Evolutionary conservation across 2,888 invertebrate genomes (phyloP), one percentile per base, ranked within the genome.

Genomic region (Parnassius orleans): DNA sequence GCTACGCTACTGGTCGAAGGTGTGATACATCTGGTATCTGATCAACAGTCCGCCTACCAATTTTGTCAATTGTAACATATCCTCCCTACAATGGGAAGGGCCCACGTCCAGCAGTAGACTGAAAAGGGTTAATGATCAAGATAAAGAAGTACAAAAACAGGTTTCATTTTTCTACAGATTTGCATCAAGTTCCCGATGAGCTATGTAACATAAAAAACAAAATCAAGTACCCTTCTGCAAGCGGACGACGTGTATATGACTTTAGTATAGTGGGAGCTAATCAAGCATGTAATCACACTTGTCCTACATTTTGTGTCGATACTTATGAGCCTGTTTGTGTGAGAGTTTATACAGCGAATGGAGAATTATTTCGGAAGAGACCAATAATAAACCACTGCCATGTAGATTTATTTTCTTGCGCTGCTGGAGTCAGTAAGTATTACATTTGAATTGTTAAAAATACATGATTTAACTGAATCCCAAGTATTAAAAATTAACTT

Each of bases 371-470:
- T 19, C 19, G 2, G 19, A 19, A 2, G 50, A 74, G 77, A 42
- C 71, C 82, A 0, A 87, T 90, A 84, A 73, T 90, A 56, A 90
- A 90, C 66, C 90, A 90, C 64, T 90, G 90, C 63, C 90, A 90
- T 65, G 79, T 89, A n/a, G 90, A 90, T 58, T 66, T 90, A 72
- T 80, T 78, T 50, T 90, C 90, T 2, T 90, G 90, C 67, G 76
- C 81, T 10, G 60, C 79, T 46, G 86, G 84, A 44, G 70, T 81
- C 41, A 88, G 90, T 90, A 72, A 87, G 86, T 86, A 7, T 33
- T 33, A 33, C 5, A 33, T 7, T 33, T 33, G 33, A 33, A 33
- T 33, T 33, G 7, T 33, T 33, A 33, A 33, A 33, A 33, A 33
- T 33, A 7, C 7, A 33, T 7, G 33, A 33, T 7, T 7, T 33